Conservation (phyloP, 2,113 vertebrate genomes). For the Scytalopus superciliaris region DNA sequence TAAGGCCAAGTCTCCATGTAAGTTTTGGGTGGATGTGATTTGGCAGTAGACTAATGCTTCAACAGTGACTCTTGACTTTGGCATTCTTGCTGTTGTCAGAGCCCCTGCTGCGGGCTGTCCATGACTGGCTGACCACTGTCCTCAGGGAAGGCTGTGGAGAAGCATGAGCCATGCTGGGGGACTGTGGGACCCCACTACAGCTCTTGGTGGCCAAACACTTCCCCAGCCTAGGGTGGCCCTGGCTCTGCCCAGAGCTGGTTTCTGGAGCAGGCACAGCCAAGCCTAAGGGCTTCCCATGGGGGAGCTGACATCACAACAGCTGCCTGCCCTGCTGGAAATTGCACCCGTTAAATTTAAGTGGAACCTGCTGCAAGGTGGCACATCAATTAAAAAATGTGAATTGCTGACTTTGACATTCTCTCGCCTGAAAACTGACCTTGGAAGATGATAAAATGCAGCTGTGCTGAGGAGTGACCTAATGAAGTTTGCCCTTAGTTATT, state of each 20-base stretch:
- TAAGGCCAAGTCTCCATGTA: neutral
- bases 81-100: neutral
- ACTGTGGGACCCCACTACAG: accelerated
- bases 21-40: neutral
- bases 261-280: neutral
- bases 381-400: neutral
- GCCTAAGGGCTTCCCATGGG: accelerated
- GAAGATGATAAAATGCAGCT: neutral
- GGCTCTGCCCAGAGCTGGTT: neutral
- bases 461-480: neutral
- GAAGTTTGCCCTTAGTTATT: neutral
- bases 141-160: neutral
- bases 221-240: neutral
- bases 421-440: neutral
- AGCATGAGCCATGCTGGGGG: neutral
- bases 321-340: neutral
- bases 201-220: neutral
- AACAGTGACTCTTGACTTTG: neutral
- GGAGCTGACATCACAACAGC: neutral
- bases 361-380: neutral
- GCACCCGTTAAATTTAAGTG: neutral
- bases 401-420: neutral
- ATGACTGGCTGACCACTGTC: neutral
- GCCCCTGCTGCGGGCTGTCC: neutral
- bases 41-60: neutral